Base-by-base conservation (phyloP, 2,797 vertebrate species). In the Paratrypauchen microcephalus region DNA sequence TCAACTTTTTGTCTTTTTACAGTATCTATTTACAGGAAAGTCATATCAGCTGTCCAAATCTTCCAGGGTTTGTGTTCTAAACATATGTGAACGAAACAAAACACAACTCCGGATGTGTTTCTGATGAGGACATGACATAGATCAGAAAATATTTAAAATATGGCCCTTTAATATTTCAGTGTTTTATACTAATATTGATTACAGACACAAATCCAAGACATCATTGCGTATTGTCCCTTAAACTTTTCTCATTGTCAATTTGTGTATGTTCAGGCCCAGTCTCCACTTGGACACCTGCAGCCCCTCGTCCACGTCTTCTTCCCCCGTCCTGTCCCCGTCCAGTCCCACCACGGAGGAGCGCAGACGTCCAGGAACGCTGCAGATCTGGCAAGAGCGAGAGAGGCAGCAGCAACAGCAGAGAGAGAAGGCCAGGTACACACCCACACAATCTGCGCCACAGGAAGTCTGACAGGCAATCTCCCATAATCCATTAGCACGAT, bases 311-410 rank as follows among this genome's bases (percentile, higher is more conserved):
- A 2, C 72, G 6, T 72, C 80, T 2, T 65, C 83, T 0, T 79
- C 72, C 0, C 86, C 82, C 2, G 15, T 32, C 57, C 28, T 80
- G 28, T 87, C 86, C 0, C 89, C 86, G 6, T 83, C 92, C 74
- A 90, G 91, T 74, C 84, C 92, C 71, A 74, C 83, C 9, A 67
- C 90, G 18, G 95, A 96, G 82, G 95, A 96, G 80, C 86, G 92
- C 39, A 81, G 87, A 32, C 89, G 91, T 30, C 96, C 96, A 0
- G 94, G 95, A 6, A 93, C 91, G 5, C 76, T 97, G 78, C 91
- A 92, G 58, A 85, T 97, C 81, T 97, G 96, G 96, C 95, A 95
- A 88, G 95, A 97, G 79, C 88, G 96, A 3, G 96, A 97, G 81
- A 89, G 94, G 5, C 84, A 77, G 55, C 92, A 93, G 80, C 92